These are phyloP conservation scores for Platycercus adscitus DNA, from an alignment of 2,113 vertebrate genomes.

Conservation along the genomic window DNA sequence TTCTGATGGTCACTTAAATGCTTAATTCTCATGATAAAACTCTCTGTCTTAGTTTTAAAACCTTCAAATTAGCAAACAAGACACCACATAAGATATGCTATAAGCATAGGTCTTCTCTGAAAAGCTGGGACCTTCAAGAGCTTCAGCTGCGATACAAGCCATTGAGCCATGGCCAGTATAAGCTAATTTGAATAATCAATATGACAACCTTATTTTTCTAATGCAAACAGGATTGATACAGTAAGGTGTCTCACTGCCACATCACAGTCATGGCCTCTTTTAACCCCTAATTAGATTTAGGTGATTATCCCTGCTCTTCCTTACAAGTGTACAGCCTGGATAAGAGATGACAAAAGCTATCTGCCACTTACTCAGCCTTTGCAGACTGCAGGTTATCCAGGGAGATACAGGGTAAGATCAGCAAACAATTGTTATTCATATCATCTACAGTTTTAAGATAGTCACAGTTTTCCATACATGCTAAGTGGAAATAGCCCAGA, in stretches of 20 bases:
- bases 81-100: constrained; percentile 66
- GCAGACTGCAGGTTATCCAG: constrained; percentile 85
- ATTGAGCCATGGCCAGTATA: constrained; percentile 77
- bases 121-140: constrained; percentile 74
- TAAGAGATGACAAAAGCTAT: constrained; percentile 96
- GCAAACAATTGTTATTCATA: constrained; percentile 89
- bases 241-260: constrained; percentile 91
- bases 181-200: constrained; percentile 98
- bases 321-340: constrained; percentile 98
- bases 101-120: constrained; percentile 67
- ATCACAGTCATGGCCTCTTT: constrained; percentile 97
- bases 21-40: constrained; percentile 64
- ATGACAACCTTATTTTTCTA: constrained; percentile 99
- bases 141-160: constrained; percentile 77
- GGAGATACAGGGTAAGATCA: constrained; percentile 81
- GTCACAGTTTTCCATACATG: constrained; percentile 77
- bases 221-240: constrained; percentile 97
- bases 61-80: constrained; percentile 72
- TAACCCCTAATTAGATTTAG: constrained; percentile 99
- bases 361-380: constrained; percentile 85
- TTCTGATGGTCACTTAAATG: constrained; percentile 66
- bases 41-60: constrained; percentile 34
- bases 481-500: constrained; percentile 81
- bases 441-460: constrained; percentile 80
- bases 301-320: constrained; percentile 98